A percentile compares a stretch with the other conserved stretches of the same genome.
Conservation (phyloP, 2,888 invertebrate genomes). For the Alentia gelatinosa region DNA sequence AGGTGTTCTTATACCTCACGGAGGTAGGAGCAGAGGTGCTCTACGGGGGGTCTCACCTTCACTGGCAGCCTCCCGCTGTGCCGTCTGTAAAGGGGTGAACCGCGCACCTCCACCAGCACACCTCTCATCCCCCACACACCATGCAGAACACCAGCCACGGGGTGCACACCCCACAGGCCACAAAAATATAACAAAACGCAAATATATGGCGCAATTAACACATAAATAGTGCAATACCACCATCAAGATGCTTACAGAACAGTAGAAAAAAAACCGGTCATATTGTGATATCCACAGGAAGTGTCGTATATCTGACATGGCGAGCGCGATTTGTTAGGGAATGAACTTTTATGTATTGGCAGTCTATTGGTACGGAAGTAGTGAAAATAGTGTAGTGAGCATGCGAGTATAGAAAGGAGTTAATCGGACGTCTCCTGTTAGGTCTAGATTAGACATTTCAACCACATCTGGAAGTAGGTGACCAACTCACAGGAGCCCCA, state of each 20-base stretch:
- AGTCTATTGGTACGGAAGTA: background rate
- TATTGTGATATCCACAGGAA: no score
- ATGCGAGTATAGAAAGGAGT: background rate
- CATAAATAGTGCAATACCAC: background rate
- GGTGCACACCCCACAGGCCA: background rate
- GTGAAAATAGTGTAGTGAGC: background rate
- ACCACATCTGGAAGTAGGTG: background rate
- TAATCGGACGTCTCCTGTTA: background rate
- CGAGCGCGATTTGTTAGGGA: background rate
- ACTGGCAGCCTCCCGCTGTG: background rate
- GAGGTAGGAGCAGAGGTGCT: background rate
- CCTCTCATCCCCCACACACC: background rate
- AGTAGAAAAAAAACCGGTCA: no score
- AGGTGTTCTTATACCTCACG: background rate
- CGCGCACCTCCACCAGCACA: background rate
- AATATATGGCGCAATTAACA: background rate
- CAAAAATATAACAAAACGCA: background rate
- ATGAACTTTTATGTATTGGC: background rate
- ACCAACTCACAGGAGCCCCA: background rate
- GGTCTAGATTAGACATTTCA: background rate
- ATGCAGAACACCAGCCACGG: background rate
- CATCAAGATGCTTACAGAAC: no score
- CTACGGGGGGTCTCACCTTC: background rate
- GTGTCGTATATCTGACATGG: background rate
- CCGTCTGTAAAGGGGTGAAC: background rate